Percentiles rank a stretch among this genome's conserved stretches.
Evolutionary conservation across 1,140 invertebrate genomes (phyloP).

Genomic region (Muscidifurax raptorellus): DNA sequence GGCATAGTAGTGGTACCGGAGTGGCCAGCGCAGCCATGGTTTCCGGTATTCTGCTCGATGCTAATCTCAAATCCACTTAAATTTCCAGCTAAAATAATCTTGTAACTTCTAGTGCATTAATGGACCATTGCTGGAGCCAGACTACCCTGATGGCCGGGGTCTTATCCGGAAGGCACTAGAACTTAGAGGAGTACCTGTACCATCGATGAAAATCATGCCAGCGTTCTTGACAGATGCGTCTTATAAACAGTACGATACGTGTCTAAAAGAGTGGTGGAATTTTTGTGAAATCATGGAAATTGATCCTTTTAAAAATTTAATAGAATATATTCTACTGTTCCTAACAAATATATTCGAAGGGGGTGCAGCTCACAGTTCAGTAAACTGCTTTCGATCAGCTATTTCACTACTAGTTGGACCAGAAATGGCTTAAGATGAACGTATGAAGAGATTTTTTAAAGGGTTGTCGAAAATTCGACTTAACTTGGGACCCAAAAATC

Average conservation of each 20-base stretch:
- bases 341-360: slow-evolving; percentile 27
- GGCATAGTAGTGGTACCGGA: slow-evolving; percentile 23
- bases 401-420: slow-evolving; percentile 41
- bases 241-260: slow-evolving; percentile 25
- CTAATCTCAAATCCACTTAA: slow-evolving; percentile 10
- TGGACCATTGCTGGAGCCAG: slow-evolving; percentile 13
- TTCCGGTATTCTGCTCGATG: no score
- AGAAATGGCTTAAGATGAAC: slow-evolving; percentile 36
- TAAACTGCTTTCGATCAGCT: slow-evolving; percentile 48
- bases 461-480: no score
- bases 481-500: slow-evolving; percentile 3
- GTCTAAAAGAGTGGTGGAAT: slow-evolving; percentile 44
- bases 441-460: slow-evolving; percentile 49
- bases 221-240: slow-evolving; percentile 19
- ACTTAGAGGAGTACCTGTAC: background rate
- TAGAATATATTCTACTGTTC: background rate
- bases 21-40: slow-evolving; percentile 38
- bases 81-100: slow-evolving; percentile 30
- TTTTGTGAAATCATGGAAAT: slow-evolving; percentile 22
- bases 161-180: slow-evolving; percentile 18
- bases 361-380: background rate
- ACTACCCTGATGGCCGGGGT: slow-evolving; percentile 43
- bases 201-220: background rate
- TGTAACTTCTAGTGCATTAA: background rate
- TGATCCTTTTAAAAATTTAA: background rate